These are phyloP conservation scores for Zygaena filipendulae DNA, from an alignment of 2,888 invertebrate species.

Conservation along the genomic window DNA sequence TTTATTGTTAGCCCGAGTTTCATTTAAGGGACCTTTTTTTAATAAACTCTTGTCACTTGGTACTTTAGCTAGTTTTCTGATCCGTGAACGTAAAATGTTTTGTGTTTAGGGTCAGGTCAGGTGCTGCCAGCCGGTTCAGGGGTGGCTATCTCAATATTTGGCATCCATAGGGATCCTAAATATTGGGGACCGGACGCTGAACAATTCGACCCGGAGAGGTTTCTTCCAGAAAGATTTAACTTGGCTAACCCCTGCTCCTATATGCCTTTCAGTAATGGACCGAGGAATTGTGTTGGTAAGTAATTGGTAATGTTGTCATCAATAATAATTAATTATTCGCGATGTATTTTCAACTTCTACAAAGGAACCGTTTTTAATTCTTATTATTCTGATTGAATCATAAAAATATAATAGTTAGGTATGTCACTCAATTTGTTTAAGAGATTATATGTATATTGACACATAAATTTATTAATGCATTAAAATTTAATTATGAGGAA, in stretches of 20 bases:
- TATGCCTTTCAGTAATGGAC: conserved; percentile 63
- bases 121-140: conserved; percentile 54
- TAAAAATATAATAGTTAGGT: background rate
- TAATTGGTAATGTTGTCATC: no score
- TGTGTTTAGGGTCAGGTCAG: no score
- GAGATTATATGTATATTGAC: no score
- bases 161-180: conserved; percentile 62
- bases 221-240: conserved; percentile 62
- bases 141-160: conserved; percentile 54
- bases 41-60: no score
- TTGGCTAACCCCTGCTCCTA: conserved; percentile 43
- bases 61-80: no score
- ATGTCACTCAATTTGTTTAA: no score
- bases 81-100: no score
- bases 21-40: no score
- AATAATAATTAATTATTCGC: no score
- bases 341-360: background rate
- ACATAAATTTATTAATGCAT: no score
- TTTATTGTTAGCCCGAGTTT: no score
- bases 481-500: no score
- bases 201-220: conserved; percentile 71
- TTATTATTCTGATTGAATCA: background rate
- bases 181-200: conserved; percentile 71
- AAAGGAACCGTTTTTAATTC: background rate
- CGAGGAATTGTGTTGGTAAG: conserved; percentile 63